Base-by-base conservation (phyloP, 2,113 vertebrate genomes). In the Picathartes gymnocephalus region DNA sequence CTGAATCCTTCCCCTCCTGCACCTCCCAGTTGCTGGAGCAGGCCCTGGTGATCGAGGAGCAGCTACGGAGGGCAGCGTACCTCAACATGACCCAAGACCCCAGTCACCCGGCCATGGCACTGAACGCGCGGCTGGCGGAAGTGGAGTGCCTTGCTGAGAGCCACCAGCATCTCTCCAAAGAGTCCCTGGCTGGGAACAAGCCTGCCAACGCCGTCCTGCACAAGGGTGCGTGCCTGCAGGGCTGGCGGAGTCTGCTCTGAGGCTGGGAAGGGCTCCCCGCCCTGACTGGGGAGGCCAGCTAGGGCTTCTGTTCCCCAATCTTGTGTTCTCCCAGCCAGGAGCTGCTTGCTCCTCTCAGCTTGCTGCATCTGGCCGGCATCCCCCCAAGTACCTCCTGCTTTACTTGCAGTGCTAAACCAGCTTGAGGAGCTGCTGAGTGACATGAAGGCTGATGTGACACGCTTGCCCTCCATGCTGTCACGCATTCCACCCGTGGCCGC, bases 61-160 rank as follows among this genome's bases (percentile, higher is more conserved):
- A 99, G 98, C 97, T 99, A 69, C 97, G 99, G 61, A 97, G 99
- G 90, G 99, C 99, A 0, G 99, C 99, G 0, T 99, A 99, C 97
- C 98, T 99, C 92, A 99, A 99, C 96, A 99, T 99, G 99, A 99
- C 98, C 78, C 99, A 99, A 98, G 99, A 99, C 95, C 98, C 99
- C 90, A 98, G 91, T 73, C 99, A 99, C 96, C 99, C 99, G 0
- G 99, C 99, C 97, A 99, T 99, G 99, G 99, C 99, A 13, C 98
- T 99, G 80, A 99, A 99, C 13, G 99, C 99, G 1, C 99, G 99
- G 81, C 98, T 99, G 95, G 97, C 99, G 0, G 99, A 99, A 95
- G 99, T 99, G 96, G 99, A 99, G 96, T 99, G 99, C 98, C 98
- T 99, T 97, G 99, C 99, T 0, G 99, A 99, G 98, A 99, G 99